phyloP scores from a whole-genome alignment of 2,113 vertebrate species.

The Zootoca vivipara region DNA sequence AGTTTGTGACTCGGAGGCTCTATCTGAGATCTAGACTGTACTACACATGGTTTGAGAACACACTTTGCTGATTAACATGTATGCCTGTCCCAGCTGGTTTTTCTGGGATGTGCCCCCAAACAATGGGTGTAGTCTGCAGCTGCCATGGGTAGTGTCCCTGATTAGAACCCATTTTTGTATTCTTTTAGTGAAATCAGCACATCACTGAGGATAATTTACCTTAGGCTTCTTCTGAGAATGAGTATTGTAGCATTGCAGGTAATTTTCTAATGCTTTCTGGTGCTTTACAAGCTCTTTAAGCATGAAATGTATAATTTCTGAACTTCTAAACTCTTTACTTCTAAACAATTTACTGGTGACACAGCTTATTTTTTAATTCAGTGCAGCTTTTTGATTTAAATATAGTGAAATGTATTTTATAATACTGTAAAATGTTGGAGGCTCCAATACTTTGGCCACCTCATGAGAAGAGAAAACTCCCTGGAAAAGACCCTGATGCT shows the following conservation, averaged over 20 bases:
- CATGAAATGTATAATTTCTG: neutral
- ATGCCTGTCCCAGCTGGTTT: neutral
- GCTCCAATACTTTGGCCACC: too few relatives aligned
- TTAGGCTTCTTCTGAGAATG: neutral
- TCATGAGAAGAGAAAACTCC: too few relatives aligned
- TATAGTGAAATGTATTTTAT: neutral
- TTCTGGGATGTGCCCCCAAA: neutral
- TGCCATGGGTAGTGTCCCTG: neutral
- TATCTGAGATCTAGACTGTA: neutral
- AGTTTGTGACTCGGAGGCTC: neutral
- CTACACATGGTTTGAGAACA: neutral
- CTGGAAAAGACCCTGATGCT: too few relatives aligned
- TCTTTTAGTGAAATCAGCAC: neutral
- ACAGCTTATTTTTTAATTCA: neutral
- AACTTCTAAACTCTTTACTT: neutral
- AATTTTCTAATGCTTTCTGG: neutral
- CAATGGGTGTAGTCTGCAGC: neutral
- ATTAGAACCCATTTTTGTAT: neutral
- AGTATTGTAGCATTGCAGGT: neutral
- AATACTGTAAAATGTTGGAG: neutral
- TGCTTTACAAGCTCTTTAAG: neutral
- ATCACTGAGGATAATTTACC: neutral
- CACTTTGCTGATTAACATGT: neutral
- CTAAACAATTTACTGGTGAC: neutral
- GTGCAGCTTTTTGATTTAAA: fast-evolving